These are phyloP conservation scores for Delia radicum DNA, from an alignment of 1,140 invertebrate genomes.

Conservation along the genomic window DNA sequence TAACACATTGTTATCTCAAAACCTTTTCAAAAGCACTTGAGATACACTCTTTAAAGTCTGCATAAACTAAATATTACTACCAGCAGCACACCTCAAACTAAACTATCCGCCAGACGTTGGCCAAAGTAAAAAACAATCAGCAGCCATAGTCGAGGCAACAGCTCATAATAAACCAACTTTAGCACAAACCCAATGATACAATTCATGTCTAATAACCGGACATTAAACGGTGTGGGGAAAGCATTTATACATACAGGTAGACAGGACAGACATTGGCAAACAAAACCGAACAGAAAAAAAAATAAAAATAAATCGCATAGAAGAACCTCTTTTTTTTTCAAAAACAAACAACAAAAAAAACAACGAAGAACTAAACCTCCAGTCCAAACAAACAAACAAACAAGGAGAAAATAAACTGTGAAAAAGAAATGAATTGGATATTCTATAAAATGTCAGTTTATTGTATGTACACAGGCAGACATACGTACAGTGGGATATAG, in stretches of 20 bases:
- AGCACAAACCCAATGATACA: background rate
- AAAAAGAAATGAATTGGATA: background rate
- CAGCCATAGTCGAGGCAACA: background rate
- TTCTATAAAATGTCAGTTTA: background rate
- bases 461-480: no score
- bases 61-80: background rate
- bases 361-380: no score
- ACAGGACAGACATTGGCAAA: no score
- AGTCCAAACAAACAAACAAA: no score
- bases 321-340: no score
- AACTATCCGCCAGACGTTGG: background rate
- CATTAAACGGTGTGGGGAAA: constrained; percentile 6
- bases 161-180: background rate
- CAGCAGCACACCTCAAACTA: background rate
- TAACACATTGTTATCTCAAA: constrained; percentile 6
- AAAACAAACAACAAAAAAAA: no score
- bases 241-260: background rate
- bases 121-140: no score
- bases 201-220: constrained; percentile 11
- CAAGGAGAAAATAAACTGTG: background rate
- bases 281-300: no score
- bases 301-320: no score
- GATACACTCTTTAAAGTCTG: background rate
- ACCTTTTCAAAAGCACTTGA: constrained; percentile 10
- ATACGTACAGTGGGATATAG: no score